Evolutionary conservation across 2,113 vertebrate genomes (phyloP).

Genomic region (Tragelaphus strepsiceros): DNA sequence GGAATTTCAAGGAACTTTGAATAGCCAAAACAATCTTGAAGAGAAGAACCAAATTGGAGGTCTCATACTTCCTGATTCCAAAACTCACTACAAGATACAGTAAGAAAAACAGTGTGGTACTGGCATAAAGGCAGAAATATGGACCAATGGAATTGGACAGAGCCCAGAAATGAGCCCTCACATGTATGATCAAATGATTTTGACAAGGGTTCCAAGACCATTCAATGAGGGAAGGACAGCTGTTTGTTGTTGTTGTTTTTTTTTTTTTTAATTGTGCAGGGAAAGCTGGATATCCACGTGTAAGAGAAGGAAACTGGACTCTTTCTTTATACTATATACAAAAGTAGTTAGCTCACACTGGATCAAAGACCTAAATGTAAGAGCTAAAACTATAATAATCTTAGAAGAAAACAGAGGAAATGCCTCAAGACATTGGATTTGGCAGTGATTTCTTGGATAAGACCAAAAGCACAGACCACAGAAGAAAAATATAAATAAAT

Average conservation of each 20-base stretch:
- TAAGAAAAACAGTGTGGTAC: not conserved
- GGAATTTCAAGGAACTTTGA: not conserved
- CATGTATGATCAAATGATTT: not conserved
- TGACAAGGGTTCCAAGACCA: not conserved
- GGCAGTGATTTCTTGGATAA: not conserved
- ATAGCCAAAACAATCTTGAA: not conserved
- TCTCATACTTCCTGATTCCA: not conserved
- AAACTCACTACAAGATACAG: not conserved
- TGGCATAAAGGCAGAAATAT: not conserved
- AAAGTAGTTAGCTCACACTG: not conserved
- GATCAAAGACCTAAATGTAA: not conserved
- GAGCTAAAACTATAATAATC: not conserved
- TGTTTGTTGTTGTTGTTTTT: not conserved
- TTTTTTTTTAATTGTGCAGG: not conserved
- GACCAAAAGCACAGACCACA: not conserved
- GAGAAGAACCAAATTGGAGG: not conserved
- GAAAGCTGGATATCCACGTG: not conserved
- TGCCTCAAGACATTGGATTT: not conserved
- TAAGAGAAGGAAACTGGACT: not conserved
- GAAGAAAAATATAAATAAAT: not conserved
- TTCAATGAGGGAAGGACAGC: not conserved
- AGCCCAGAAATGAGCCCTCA: not conserved
- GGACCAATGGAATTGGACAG: not conserved
- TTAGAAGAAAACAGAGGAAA: not conserved
- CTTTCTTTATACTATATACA: not conserved